Base-by-base conservation (phyloP, 2,797 vertebrate species). In the Typhlichthys eigenmanni region DNA sequence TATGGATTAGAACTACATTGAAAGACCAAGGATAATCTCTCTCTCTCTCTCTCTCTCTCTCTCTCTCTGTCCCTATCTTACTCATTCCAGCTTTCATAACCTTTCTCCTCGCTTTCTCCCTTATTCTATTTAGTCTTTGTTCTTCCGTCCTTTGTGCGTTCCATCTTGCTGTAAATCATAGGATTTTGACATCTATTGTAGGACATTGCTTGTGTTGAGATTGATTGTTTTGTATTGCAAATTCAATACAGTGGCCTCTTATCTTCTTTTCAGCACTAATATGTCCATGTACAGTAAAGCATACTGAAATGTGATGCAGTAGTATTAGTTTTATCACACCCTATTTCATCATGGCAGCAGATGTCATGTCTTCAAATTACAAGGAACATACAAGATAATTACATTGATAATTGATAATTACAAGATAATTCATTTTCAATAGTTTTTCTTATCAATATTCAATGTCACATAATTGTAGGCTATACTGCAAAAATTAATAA, bases 1-100 rank as follows among this genome's bases (percentile, higher is more conserved):
- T 83, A 73, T 85, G 75, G 86, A 86, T 88, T 87, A 84, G 49
- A 80, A 66, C 64, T 63, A 50, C 51, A 73, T 16, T 69, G 60
- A 78, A 78, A 79, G 68, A 55, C 70, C 69, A 64, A 6, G 17
- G 70, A 81, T 87, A 83, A 87, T 70, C 49, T 52, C 17, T 57
- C 56, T 49, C 7, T 10, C 38, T 19, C 47, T 60, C 58, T n/a
- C 57, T 55, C 32, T 32, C 34, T 57, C 55, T 38, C 32, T 38
- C 34, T 29, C 38, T 16, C 38, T 45, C 32, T 47, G 24, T 76
- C 38, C 58, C 61, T 11, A 46, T 51, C 64, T 64, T 71, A 65
- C 43, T 47, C 56, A 2, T 13, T 68, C 62, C 14, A 56, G 71
- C 38, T 64, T 63, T 24, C 55, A 14, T 56, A 54, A 47, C 16